These are phyloP conservation scores for Mustelus asterias DNA, from an alignment of 2,113 vertebrate genomes.

Conservation along the genomic window DNA sequence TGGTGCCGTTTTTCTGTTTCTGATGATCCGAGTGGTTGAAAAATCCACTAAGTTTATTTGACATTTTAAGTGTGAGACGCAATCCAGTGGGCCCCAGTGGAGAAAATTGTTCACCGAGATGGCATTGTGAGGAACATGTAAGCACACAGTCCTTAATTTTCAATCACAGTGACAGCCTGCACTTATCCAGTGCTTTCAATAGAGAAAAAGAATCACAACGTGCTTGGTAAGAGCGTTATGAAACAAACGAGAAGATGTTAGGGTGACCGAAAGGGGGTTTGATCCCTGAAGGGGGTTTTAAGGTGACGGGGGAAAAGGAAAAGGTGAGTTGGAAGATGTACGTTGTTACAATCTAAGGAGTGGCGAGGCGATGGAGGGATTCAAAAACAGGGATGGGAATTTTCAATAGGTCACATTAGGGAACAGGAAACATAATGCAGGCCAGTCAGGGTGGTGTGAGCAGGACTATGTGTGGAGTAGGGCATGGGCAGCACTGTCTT, in stretches of 20 bases:
- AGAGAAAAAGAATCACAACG: too few relatives aligned
- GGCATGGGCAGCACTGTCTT: neutral
- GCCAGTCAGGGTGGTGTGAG: neutral
- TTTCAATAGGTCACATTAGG: neutral
- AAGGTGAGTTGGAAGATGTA: too few relatives aligned
- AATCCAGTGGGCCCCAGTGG: neutral
- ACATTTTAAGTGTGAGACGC: neutral
- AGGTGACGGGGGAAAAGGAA: too few relatives aligned
- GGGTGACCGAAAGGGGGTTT: neutral
- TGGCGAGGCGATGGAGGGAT: neutral
- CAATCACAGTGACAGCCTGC: neutral
- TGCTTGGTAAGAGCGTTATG: neutral
- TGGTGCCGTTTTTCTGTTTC: neutral
- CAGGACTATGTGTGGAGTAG: neutral
- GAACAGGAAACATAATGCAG: neutral
- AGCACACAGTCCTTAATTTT: neutral
- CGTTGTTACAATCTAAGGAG: too few relatives aligned
- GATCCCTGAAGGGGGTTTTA: neutral
- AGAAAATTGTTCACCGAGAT: neutral
- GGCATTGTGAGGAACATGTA: neutral
- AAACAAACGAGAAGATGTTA: neutral
- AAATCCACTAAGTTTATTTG: neutral
- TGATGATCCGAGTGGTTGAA: neutral
- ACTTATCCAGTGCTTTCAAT: too few relatives aligned
- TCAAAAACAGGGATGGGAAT: neutral